Evolutionary conservation across 2,888 invertebrate genomes (phyloP).

Genomic region (Parnassius mnemosyne): DNA sequence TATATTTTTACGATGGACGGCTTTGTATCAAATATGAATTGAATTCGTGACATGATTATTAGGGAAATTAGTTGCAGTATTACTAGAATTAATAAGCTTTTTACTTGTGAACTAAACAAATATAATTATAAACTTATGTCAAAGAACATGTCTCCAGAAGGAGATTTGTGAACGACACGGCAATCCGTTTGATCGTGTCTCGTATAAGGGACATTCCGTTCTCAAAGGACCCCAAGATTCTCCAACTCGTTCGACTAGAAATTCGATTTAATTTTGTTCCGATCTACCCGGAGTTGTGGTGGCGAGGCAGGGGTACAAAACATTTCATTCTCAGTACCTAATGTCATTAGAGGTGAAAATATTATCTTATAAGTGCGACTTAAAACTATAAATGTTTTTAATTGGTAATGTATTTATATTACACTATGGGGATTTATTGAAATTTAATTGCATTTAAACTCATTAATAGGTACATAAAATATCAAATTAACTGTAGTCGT

Average conservation of each 20-base stretch:
- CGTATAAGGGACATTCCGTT: conserved; percentile 39
- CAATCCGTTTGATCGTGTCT: conserved; percentile 49
- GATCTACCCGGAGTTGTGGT: conserved; percentile 10
- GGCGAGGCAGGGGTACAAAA: conserved; percentile 5
- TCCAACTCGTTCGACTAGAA: conserved; percentile 56
- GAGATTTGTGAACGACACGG: conserved; percentile 10
- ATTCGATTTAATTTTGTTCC: conserved; percentile 62
- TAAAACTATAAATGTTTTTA: no score
- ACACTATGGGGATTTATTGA: no score
- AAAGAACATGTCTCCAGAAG: conserved; percentile 3
- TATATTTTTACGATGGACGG: no score
- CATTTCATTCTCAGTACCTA: conserved; percentile 8
- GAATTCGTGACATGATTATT: no score
- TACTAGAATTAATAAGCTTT: no score
- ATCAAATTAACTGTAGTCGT: no score
- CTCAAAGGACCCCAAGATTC: conserved; percentile 59
- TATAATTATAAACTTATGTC: neutral
- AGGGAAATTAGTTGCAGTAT: no score
- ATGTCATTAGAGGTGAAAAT: conserved; percentile 8
- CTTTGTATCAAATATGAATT: no score
- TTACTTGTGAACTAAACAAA: no score
- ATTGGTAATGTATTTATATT: no score
- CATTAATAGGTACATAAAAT: no score
- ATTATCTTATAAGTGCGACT: conserved; percentile 10
- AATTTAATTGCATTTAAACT: no score